Conservation (phyloP, 2,888 invertebrate species). For the Stomorhina lunata region DNA sequence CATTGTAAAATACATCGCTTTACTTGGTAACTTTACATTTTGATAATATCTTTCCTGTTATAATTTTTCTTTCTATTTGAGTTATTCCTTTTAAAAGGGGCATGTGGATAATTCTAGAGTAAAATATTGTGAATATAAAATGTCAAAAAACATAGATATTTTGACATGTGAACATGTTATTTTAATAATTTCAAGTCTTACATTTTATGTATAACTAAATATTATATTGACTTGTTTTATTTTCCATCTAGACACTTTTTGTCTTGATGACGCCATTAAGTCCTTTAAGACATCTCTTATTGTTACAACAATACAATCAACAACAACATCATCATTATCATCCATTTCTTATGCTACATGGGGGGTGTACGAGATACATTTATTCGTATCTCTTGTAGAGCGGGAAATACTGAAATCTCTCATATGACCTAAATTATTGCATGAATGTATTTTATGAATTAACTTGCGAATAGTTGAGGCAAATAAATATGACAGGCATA, state of each 20-base stretch:
- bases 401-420: background rate
- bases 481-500: no score
- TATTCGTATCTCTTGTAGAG: no score
- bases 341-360: no score
- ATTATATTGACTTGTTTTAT: background rate
- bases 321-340: background rate
- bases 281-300: conserved; percentile 40
- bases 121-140: no score
- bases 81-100: no score
- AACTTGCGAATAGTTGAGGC: conserved; percentile 8
- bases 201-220: background rate
- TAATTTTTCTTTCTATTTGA: no score
- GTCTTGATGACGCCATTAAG: conserved; percentile 49
- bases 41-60: no score
- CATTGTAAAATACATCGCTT: no score
- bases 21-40: no score
- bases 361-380: background rate
- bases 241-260: conserved; percentile 2
- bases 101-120: no score
- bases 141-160: background rate
- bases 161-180: conserved; percentile 54
- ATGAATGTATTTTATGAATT: conserved; percentile 17
- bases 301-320: conserved; percentile 16
- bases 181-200: conserved; percentile 56
- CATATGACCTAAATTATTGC: conserved; percentile 58